Evolutionary conservation across 2,113 vertebrate species (phyloP).

Genomic region (Carassius gibelio): DNA sequence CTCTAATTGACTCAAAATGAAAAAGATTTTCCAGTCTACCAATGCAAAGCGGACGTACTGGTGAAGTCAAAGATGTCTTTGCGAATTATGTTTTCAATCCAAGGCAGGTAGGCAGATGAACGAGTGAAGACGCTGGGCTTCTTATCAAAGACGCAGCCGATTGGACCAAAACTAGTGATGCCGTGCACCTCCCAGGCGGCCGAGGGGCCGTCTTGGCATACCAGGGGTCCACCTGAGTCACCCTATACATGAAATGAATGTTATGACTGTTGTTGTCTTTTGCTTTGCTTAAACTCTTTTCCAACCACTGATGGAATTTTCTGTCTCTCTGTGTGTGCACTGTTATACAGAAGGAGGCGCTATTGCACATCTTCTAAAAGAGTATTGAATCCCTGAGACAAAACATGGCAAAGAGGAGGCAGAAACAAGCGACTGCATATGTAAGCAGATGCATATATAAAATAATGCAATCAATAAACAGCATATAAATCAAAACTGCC

Average conservation of each 20-base stretch:
- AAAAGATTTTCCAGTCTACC: background rate
- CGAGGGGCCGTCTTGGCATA: conserved; percentile 67
- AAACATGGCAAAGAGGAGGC: too few species aligned
- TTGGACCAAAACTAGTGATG: conserved; percentile 79
- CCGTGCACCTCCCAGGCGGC: conserved; percentile 75
- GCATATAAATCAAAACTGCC: too few species aligned
- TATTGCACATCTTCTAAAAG: too few species aligned
- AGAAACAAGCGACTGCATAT: too few species aligned
- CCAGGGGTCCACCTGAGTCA: conserved; percentile 78
- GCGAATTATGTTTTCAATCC: conserved; percentile 74
- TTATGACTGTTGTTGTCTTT: background rate
- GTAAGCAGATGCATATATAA: too few species aligned
- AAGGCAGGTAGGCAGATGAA: conserved; percentile 73
- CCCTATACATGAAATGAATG: conserved; percentile 63
- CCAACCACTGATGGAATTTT: too few species aligned
- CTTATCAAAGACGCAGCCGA: conserved; percentile 79
- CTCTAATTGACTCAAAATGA: background rate
- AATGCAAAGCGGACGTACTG: conserved; percentile 62
- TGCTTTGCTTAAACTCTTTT: background rate
- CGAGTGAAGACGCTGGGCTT: conserved; percentile 80
- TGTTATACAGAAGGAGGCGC: too few species aligned
- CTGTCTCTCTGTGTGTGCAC: too few species aligned
- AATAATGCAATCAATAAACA: too few species aligned
- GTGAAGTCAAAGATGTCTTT: conserved; percentile 71
- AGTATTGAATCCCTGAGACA: too few species aligned